Evolutionary conservation across 2,888 invertebrate genomes (phyloP), one percentile per base, ranked within the genome.

Genomic region (Tolmerus cingulatus): DNA sequence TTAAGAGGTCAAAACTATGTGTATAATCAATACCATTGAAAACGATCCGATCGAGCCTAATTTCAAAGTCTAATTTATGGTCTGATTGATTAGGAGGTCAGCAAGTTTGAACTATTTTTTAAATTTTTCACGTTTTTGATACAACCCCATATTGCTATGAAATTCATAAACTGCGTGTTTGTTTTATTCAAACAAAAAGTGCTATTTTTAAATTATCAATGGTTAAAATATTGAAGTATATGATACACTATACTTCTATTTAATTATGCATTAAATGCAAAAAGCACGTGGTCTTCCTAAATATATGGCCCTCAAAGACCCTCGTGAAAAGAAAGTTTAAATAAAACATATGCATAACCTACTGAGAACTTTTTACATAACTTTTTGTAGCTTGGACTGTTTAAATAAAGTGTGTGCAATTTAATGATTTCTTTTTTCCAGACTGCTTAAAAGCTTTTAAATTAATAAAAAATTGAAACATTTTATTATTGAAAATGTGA

Each of bases 41-140:
- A 76, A 74, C 16, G 40, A 40, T 40, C 40, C 40, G 40, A 40
- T 40, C 40, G 27, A 76, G 34, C 76, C 8, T 1, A 23, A 76
- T 76, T 76, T 76, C 76, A 76, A 76, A 76, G 76, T 76, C 76
- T 34, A 76, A 76, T 76, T 40, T 37, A 19, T n/a, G 76, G 40
- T n/a, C 40, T 76, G 76, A 37, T 19, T 40, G 37, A 76, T 76
- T 76, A 76, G 76, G 16, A 40, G 76, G 40, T 19, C 66, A 27
- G 66, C 23, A 66, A 8, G 27, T 66, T 66, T 23, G 23, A 66
- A 66, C 19, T 66, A 27, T 66, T 66, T 19, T 66, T 1, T 51
- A 27, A 66, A 66, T 12, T 66, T 19, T 66, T 7, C 12, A 23
- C 27, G 12, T 2, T 66, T 66, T 66, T 9, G 5, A 12, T 12